Percentiles rank a stretch among this genome's conserved stretches.
phyloP scores from a whole-genome alignment of 2,888 invertebrate species.

The Ophonus ardosiacus region DNA sequence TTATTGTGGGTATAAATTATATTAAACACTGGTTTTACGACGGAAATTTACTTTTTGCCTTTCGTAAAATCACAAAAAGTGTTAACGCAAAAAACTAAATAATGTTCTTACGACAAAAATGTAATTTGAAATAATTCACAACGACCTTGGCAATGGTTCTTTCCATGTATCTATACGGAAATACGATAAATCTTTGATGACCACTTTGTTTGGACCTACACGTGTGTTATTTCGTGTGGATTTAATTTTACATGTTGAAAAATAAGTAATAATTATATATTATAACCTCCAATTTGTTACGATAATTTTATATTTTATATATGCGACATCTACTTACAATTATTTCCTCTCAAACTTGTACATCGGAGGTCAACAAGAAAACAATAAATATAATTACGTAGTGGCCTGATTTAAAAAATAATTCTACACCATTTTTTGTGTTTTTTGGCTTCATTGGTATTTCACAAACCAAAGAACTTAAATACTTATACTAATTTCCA shows the following conservation, averaged over 20 bases:
- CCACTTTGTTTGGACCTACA: slow-evolving; percentile 10
- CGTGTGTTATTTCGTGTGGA: slow-evolving; percentile 40
- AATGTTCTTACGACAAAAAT: slow-evolving; percentile 37
- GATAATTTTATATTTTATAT: slow-evolving; percentile 34
- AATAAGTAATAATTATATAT: slow-evolving; percentile 34
- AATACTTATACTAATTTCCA: too few relatives aligned
- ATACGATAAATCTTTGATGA: slow-evolving; percentile 42
- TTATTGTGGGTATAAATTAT: slow-evolving; percentile 5
- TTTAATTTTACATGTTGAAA: slow-evolving; percentile 44
- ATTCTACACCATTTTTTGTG: too few relatives aligned
- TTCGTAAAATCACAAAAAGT: slow-evolving; percentile 39
- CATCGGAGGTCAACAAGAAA: not conserved
- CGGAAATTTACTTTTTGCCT: slow-evolving; percentile 41
- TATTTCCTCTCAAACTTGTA: not conserved
- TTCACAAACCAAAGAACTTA: too few relatives aligned
- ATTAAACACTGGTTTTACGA: slow-evolving; percentile 32
- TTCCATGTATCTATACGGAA: slow-evolving; percentile 38
- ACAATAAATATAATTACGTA: not conserved
- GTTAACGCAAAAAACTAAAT: slow-evolving; percentile 24
- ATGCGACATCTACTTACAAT: not conserved
- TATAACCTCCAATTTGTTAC: slow-evolving; percentile 39
- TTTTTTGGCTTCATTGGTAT: too few relatives aligned
- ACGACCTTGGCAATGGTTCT: slow-evolving; percentile 46
- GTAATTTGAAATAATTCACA: slow-evolving; percentile 26
- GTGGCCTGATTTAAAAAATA: too few relatives aligned